Percentiles rank a stretch among this genome's conserved stretches.
These are phyloP conservation scores for Pungitius pungitius DNA, from an alignment of 2,113 vertebrate species.

Conservation along the genomic window DNA sequence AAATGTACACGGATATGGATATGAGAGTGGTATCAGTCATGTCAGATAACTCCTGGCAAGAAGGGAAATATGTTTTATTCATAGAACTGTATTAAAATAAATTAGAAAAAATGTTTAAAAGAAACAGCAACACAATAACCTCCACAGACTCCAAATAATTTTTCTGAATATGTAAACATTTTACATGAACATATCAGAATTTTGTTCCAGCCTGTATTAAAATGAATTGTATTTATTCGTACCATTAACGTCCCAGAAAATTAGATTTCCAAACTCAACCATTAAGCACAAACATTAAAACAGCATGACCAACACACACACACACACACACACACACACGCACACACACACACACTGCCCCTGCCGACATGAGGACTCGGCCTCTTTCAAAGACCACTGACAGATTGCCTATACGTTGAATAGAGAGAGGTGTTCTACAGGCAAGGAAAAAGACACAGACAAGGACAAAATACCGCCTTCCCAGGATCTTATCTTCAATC, in stretches of 20 bases:
- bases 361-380: slow-evolving; percentile 27
- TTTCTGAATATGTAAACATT: background rate
- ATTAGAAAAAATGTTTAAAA: background rate
- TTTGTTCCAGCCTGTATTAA: too few species aligned
- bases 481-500: slow-evolving; percentile 71
- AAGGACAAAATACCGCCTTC: slow-evolving; percentile 60
- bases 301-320: background rate
- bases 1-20: background rate
- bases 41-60: background rate
- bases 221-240: background rate
- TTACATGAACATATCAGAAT: too few species aligned
- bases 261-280: background rate
- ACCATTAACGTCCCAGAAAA: background rate
- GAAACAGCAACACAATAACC: background rate
- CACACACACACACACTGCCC: background rate
- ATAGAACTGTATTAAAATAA: background rate
- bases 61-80: background rate
- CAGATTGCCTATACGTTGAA: slow-evolving; percentile 62
- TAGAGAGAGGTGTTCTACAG: slow-evolving; percentile 32
- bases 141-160: background rate
- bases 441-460: slow-evolving; percentile 55
- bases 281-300: slow-evolving; percentile 1
- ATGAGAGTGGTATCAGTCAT: background rate
- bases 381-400: slow-evolving; percentile 42
- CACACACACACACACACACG: background rate